A percentile compares a stretch with the other conserved stretches of the same genome.
Conservation (phyloP, 2,888 invertebrate genomes). For the Syrista parreyssii region DNA sequence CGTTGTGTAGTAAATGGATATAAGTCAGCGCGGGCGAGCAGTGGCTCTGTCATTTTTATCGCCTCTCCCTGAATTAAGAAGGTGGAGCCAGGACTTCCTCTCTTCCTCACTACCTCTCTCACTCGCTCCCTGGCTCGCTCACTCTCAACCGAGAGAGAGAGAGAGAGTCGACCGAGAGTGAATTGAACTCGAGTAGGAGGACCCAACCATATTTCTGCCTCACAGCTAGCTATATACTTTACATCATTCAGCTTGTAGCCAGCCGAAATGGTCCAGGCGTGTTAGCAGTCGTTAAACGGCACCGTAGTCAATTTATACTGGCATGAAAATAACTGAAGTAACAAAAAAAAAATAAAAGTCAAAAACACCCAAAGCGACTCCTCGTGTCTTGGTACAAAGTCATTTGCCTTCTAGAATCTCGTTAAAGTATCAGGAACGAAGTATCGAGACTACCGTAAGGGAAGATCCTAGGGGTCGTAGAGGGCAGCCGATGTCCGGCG, state of each 20-base stretch:
- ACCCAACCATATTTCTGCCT: conserved; percentile 44
- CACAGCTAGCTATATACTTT: conserved; percentile 37
- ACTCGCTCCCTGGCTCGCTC: background rate
- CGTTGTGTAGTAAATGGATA: conserved; percentile 56
- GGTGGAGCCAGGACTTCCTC: conserved; percentile 49
- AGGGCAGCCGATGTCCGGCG: conserved; percentile 36
- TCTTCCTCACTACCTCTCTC: conserved; percentile 13
- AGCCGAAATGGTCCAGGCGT: conserved; percentile 46
- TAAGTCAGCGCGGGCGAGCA: conserved; percentile 63
- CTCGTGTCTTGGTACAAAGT: background rate
- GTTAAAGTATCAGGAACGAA: background rate
- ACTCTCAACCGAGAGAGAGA: background rate
- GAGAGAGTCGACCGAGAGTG: conserved; percentile 14
- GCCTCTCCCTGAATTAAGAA: conserved; percentile 64
- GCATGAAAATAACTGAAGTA: background rate
- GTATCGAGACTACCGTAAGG: background rate
- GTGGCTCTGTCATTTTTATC: conserved; percentile 66
- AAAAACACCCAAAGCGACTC: background rate
- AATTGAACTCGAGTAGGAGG: conserved; percentile 41
- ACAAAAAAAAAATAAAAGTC: background rate
- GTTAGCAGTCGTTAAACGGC: conserved; percentile 39
- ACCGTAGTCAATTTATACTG: conserved; percentile 17
- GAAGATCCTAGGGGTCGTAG: conserved; percentile 23
- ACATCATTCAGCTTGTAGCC: conserved; percentile 46
- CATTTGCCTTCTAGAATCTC: background rate